Base-by-base conservation (phyloP, 2,888 invertebrate species). In the Epistrophe grossulariae region DNA sequence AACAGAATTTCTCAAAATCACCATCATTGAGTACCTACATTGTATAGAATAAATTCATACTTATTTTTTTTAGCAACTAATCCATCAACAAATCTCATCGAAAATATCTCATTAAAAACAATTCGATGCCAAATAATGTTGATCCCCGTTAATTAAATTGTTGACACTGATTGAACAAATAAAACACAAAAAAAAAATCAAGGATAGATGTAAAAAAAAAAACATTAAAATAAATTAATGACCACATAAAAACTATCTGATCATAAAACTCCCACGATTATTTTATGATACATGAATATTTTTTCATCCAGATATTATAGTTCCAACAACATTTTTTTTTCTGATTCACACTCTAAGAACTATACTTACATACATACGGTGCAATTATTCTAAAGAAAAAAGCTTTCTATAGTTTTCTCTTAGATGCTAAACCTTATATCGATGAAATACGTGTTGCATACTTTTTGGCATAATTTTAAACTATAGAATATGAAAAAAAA, bases 381-480 rank as follows among this genome's bases (percentile, higher is more conserved):
- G 0, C 0, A 24, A 28, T 28, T 15, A 1, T 4, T 8, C 8
- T 3, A 0, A 9, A n/a, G 4, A 4, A 43, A n/a, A 66, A 66
- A 66, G 66, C 66, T 70, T 24, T 68, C 9, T 24, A 28, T 9
- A 15, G 28, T 64, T 28, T 9, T 52, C 19, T 4, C 17, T 7
- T 24, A 5, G 0, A 35, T 11, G 4, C 1, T 7, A 11, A 31
- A 35, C 19, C 10, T n/a, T 4, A 11, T 13, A 35, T 13, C 9
- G n/a, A 48, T 5, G 9, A 8, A 57, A 50, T 40, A 43, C 79
- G 28, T 73, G 83, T 87, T 87, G 82, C 83, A 87, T 87, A 87
- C 40, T 87, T 79, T 48, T 83, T 13, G 79, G 79, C 79, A n/a
- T 24, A 72, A 40, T 19, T 8, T 52, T 17, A 62, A 50, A 43